These are phyloP conservation scores for Sarcophaga peregrina DNA, from an alignment of 1,140 invertebrate species.

Conservation along the genomic window DNA sequence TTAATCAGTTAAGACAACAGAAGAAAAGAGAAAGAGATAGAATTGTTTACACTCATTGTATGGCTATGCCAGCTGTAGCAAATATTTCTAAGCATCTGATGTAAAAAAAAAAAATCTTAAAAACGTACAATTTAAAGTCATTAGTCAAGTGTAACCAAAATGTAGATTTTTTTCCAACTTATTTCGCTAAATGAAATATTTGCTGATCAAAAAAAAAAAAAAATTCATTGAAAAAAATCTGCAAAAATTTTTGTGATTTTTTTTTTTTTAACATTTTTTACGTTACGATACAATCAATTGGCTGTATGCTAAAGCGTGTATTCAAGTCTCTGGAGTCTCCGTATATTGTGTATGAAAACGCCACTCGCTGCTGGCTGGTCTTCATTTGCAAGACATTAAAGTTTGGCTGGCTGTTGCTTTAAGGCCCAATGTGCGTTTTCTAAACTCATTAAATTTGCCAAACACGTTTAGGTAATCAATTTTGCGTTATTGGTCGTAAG, in stretches of 20 bases:
- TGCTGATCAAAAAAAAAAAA: background rate
- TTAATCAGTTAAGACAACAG: background rate
- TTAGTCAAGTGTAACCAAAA: slow-evolving; percentile 36
- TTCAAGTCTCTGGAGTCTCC: background rate
- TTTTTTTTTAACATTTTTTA: background rate
- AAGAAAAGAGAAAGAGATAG: too few relatives aligned
- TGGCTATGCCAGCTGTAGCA: too few relatives aligned
- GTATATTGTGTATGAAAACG: too few relatives aligned
- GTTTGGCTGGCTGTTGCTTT: background rate
- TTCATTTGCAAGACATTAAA: too few relatives aligned
- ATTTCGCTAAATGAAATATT: background rate
- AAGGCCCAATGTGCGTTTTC: slow-evolving; percentile 29
- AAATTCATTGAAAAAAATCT: background rate
- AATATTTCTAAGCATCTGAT: background rate
- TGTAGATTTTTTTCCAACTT: background rate
- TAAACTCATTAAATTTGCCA: slow-evolving; percentile 38
- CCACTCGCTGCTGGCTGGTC: background rate
- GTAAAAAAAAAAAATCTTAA: background rate
- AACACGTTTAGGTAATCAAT: slow-evolving; percentile 39
- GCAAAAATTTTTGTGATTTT: background rate
- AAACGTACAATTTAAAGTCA: slow-evolving; percentile 15
- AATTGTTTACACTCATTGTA: too few relatives aligned
- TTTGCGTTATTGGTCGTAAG: slow-evolving; percentile 11
- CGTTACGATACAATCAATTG: background rate
- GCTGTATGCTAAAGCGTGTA: background rate